Evolutionary conservation across 2,797 vertebrate species (phyloP), one percentile per base, ranked within the genome.

Genomic region (Toxotes lorentzi): DNA sequence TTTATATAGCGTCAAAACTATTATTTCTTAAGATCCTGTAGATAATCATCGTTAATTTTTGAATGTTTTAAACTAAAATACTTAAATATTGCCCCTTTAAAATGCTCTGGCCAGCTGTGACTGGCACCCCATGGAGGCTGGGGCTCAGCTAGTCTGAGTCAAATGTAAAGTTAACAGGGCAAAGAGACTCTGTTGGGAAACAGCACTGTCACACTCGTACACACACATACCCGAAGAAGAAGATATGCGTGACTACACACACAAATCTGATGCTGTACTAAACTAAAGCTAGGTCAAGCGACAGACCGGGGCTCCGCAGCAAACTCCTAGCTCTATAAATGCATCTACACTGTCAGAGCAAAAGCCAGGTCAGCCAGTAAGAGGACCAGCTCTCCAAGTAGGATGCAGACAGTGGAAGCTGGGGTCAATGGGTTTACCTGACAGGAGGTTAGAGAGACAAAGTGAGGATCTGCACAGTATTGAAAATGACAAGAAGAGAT

Each of bases 311-410:
- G 73, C 61, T 67, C 27, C 2, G 24, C 76, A 40, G 57, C 58
- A 78, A 85, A 81, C 67, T 68, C 76, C 72, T 65, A 56, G 78
- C 77, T 84, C 69, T 70, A 11, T 74, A 83, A 88, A 86, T 76
- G 41, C 76, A 74, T 67, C 69, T 48, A 59, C 70, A 48, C 63
- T 30, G 79, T 48, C 72, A 64, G 78, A 77, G 82, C 65, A 77
- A 81, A 92, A 88, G 89, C 74, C 82, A 88, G 82, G 88, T 88
- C 87, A 88, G 74, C 70, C 82, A 77, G 67, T 63, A 69, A 81
- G 85, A 85, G 62, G 73, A 67, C 32, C 12, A 16, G 65, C 77
- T 83, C 84, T 80, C 59, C 41, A 47, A 50, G 73, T 16, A 76
- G 47, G 66, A 79, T 67, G 71, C 21, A 78, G 48, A 66, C 50